These are phyloP conservation scores for Romanogobio albipinnatus DNA, from an alignment of 2,113 vertebrate genomes.

Conservation along the genomic window DNA sequence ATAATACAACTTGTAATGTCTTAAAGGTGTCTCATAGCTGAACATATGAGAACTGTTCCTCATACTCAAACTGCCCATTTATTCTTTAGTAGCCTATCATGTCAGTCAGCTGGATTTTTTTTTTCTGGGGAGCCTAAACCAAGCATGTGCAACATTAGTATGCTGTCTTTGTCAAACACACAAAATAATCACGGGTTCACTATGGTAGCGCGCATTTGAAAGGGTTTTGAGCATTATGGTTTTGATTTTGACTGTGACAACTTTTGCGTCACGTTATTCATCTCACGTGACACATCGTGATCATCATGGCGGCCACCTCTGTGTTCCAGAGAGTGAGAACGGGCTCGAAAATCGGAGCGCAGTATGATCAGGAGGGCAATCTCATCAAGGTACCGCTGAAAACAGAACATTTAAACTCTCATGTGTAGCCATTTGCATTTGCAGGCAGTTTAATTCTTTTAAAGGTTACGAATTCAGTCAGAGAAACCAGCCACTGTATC, in stretches of 20 bases:
- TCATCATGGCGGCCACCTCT: conserved; percentile 72
- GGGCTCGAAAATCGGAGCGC: conserved; percentile 74
- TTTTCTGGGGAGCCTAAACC: not conserved
- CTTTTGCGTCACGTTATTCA: not conserved
- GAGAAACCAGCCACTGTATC: not conserved
- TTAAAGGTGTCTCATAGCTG: not conserved
- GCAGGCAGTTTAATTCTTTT: not conserved
- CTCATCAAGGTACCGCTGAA: conserved; percentile 72
- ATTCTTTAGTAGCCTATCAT: not conserved
- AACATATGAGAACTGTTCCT: not conserved
- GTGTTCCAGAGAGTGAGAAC: conserved; percentile 76
- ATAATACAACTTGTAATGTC: not conserved
- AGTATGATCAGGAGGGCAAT: conserved; percentile 80
- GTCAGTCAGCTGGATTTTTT: not conserved
- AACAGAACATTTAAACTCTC: not conserved
- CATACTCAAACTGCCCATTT: not conserved
- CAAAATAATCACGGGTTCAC: not conserved
- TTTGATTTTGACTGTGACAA: not conserved
- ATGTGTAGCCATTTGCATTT: not conserved
- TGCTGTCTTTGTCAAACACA: not conserved
- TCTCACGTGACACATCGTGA: conserved; percentile 65
- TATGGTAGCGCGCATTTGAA: not conserved
- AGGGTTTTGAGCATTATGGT: not conserved
- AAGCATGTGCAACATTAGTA: not conserved
- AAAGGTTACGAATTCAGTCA: not conserved